phyloP scores from a whole-genome alignment of 2,888 invertebrate species.

The Cryptocephalus primarius region DNA sequence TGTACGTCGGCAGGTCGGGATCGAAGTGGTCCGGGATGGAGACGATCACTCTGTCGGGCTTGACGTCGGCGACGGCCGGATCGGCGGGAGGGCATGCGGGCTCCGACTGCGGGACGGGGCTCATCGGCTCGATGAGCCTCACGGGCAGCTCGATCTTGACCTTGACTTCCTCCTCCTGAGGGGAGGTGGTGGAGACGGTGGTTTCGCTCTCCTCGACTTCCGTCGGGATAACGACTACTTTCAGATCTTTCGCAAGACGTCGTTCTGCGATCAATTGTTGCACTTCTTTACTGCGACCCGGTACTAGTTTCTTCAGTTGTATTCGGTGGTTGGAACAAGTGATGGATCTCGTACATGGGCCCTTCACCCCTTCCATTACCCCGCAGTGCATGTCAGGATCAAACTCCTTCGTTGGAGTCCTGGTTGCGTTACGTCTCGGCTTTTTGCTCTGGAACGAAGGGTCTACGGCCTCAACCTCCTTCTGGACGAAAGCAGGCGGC shows the following conservation, averaged over 20 bases:
- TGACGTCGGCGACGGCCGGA: conserved; percentile 9
- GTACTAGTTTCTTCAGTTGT: conserved; percentile 26
- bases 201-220: no score
- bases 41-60: conserved; percentile 26
- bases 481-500: background rate
- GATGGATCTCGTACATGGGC: conserved; percentile 69
- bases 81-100: no score
- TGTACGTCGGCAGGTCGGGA: conserved; percentile 33
- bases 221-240: background rate
- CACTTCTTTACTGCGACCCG: conserved; percentile 28
- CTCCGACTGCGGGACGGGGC: no score
- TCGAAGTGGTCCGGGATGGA: conserved; percentile 25
- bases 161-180: no score
- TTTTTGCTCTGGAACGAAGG: background rate
- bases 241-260: background rate
- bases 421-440: background rate
- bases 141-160: no score
- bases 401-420: conserved; percentile 42
- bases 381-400: conserved; percentile 79
- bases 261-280: conserved; percentile 25
- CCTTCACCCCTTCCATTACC: conserved; percentile 56
- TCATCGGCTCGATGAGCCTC: no score
- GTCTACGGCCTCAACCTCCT: background rate
- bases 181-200: no score
- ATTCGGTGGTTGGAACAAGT: conserved; percentile 42